Evolutionary conservation across 2,888 invertebrate genomes (phyloP), one percentile per base, ranked within the genome.

Genomic region (Aphelenchoides bicaudatus): DNA sequence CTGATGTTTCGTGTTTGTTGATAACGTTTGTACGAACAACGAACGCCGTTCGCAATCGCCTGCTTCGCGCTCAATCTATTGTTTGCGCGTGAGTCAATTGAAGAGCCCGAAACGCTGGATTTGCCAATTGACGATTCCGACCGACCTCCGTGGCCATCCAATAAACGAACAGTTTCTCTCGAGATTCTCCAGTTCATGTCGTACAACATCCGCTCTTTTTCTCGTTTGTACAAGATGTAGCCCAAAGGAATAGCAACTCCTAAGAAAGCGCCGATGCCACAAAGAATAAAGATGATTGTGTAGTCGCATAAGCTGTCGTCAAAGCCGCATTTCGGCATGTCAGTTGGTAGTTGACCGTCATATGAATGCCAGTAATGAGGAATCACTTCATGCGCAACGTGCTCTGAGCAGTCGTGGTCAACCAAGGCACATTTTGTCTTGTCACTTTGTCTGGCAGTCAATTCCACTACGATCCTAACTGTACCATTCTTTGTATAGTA

Each of bases 171-270:
- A 16, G 53, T 62, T 27, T 74, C 74, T 37, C 74, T 52, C 1
- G 74, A 68, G 23, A 74, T 70, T 39, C 74, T 60, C 74, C 74
- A 74, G 3, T 71, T 73, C 74, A 74, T 74, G 50, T 73, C 72
- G 52, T 74, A 72, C n/a, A 74, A 53, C 25, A 68, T 39, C 8
- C 72, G 37, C 29, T 74, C 73, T 57, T 71, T 72, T 57, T 74
- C 73, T 65, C 70, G 71, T 37, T 66, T 13, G 58, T 74, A 74
- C 29, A 74, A 65, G 31, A 74, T 69, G 48, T 72, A 74, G 1
- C 62, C 57, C 2, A 72, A 38, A 1, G 74, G 74, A 5, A 63
- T 57, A 8, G 59, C 56, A 13, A 65, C 53, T 0, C 59, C 23
- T 23, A 74, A 23, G 34, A 74, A 71, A 2, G 58, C 48, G 0